Conservation (phyloP, 2,797 vertebrate genomes). For the Odontamblyopus rebecca region DNA sequence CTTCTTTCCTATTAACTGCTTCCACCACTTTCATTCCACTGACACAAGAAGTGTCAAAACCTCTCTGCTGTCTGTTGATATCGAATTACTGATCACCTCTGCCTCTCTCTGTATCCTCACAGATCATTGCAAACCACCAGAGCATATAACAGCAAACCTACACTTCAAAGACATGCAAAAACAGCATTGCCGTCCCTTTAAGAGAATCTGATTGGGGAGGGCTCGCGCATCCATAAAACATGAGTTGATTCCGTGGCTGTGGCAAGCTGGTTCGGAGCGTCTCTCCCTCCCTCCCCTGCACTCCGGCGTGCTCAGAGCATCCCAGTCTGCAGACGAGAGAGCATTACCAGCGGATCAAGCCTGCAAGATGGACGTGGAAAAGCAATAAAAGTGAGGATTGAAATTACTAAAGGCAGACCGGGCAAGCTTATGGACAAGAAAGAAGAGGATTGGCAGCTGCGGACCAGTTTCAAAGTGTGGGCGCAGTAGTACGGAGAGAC, state of each 20-base stretch:
- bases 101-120: constrained; percentile 24
- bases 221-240: constrained; percentile 82
- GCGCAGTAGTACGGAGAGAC: constrained; percentile 46
- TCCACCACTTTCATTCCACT: background rate
- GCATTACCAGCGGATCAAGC: constrained; percentile 31
- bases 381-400: constrained; percentile 30
- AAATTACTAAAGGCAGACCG: constrained; percentile 11
- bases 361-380: constrained; percentile 42
- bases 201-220: constrained; percentile 64
- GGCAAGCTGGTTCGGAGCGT: constrained; percentile 79
- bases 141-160: constrained; percentile 16
- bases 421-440: constrained; percentile 28
- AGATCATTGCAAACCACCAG: constrained; percentile 25
- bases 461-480: constrained; percentile 46
- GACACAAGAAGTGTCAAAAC: constrained; percentile 15
- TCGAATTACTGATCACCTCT: constrained; percentile 21
- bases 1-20: constrained; percentile 11
- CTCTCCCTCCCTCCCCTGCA: constrained; percentile 36
- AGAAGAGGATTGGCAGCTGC: constrained; percentile 38
- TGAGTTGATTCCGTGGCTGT: constrained; percentile 83
- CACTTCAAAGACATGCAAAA: constrained; percentile 55
- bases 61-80: constrained; percentile 2
- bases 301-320: constrained; percentile 54
- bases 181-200: constrained; percentile 70
- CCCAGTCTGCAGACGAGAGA: constrained; percentile 43